A percentile compares a stretch with the other conserved stretches of the same genome.
These are phyloP conservation scores for Tamandua tetradactyla DNA, from an alignment of 2,797 vertebrate genomes.

Conservation along the genomic window DNA sequence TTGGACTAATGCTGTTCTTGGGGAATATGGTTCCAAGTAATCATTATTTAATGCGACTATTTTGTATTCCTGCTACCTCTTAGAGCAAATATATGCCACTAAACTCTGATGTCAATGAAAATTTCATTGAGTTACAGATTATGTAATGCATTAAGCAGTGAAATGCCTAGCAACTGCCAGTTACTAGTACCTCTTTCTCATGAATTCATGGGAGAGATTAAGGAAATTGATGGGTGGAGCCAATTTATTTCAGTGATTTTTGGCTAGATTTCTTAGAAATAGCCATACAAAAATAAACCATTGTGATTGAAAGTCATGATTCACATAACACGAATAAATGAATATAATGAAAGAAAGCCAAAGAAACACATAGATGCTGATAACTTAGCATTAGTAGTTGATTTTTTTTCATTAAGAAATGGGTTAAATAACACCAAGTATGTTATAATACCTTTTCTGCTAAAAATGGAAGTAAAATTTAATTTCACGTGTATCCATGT, in stretches of 20 bases:
- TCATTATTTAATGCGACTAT: neutral
- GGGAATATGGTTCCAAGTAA: neutral
- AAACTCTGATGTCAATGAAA: neutral
- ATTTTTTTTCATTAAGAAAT: neutral
- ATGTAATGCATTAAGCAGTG: neutral
- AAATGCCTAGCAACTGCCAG: neutral
- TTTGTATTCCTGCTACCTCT: neutral
- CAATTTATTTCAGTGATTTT: neutral
- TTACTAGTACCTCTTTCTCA: neutral
- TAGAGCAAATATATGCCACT: neutral
- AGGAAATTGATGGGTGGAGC: neutral
- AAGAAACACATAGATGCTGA: neutral
- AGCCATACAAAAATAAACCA: neutral
- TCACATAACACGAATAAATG: neutral
- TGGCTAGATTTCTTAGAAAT: neutral
- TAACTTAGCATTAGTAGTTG: neutral
- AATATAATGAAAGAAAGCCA: neutral
- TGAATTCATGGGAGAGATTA: neutral
- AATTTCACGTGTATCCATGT: neutral
- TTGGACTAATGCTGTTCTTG: neutral
- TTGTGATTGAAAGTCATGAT: neutral
- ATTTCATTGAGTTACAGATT: neutral
- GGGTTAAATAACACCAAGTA: neutral
- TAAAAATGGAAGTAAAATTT: neutral
- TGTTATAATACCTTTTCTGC: neutral